These are phyloP conservation scores for Tonatia bakeri DNA, from an alignment of 2,113 vertebrate species.

Conservation along the genomic window DNA sequence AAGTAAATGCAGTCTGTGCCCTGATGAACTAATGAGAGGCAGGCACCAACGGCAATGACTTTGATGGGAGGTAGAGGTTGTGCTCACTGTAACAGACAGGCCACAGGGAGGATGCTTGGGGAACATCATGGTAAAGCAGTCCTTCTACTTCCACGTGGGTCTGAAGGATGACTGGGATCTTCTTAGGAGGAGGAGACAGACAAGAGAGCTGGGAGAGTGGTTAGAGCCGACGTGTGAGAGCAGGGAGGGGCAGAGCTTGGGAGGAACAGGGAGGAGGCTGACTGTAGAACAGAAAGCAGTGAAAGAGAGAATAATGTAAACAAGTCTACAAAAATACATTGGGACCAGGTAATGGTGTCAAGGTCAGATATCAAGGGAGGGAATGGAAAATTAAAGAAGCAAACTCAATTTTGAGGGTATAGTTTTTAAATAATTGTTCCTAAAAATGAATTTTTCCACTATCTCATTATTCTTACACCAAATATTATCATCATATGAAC, in stretches of 20 bases:
- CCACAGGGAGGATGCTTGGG: background rate
- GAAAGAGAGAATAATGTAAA: background rate
- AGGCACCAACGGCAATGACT: background rate
- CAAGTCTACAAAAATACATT: background rate
- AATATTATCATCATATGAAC: background rate
- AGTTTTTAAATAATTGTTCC: background rate
- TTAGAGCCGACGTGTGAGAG: background rate
- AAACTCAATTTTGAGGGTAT: background rate
- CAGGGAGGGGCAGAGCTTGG: background rate
- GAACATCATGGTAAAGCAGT: fast-evolving
- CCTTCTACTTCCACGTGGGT: background rate
- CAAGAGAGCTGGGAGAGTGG: background rate
- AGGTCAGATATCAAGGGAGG: background rate
- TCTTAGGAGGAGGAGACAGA: background rate
- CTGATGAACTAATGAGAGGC: background rate
- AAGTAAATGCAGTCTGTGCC: background rate
- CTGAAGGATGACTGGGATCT: background rate
- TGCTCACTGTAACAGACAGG: background rate
- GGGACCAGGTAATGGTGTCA: background rate
- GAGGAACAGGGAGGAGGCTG: background rate
- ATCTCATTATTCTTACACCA: background rate
- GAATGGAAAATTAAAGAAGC: background rate
- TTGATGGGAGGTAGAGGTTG: fast-evolving
- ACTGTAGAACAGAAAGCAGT: background rate
- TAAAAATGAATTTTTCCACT: background rate